Base-by-base conservation (phyloP, 2,113 vertebrate genomes). In the Rutilus rutilus region DNA sequence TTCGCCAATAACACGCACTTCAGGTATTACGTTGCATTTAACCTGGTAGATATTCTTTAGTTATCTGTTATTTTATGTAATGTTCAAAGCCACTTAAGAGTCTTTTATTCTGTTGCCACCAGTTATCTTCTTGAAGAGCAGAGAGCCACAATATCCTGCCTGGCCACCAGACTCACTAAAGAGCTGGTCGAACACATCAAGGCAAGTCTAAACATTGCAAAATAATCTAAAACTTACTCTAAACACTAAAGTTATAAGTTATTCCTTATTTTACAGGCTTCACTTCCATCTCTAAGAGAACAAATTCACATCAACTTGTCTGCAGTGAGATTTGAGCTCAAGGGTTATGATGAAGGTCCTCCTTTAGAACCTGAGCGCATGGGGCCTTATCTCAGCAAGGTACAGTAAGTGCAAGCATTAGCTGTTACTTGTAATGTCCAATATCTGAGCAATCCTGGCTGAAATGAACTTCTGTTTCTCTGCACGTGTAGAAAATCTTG, bases 1-100 rank as follows among this genome's bases (percentile, higher is more conserved):
- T 97, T 97, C 0, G 30, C 92, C 67, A 88, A 23, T 1, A 93
- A 96, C 47, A 11, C 73, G 1, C 0, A 95, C 2, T 97, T 96
- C 91, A 94, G 94, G 96, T 90, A 85, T 67, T 23, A 42, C 19
- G 1, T 23, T 57, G 54, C 54, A 23, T 15, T 30, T 10, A 75
- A 73, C 33, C 33, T 71, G 30, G 52, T 12, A 69, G 57, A 25
- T 8, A 47, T 57, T 59, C 2, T 57, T 47, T 1, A 60, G 7
- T 25, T 11, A 62, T 33, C 30, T 27, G 36, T 6, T 36, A 6
- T 65, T 62, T 65, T 47, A n/a, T 69, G 21, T 60, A 50, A 47
- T 2, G 7, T 2, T 79, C 67, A 15, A 74, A 57, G 17, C 64
- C 6, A 71, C 62, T 42, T 25, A 50, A 5, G 33, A 39, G 52